Evolutionary conservation across 2,797 vertebrate species (phyloP), one percentile per base, ranked within the genome.

Genomic region (Sus cebifrons): DNA sequence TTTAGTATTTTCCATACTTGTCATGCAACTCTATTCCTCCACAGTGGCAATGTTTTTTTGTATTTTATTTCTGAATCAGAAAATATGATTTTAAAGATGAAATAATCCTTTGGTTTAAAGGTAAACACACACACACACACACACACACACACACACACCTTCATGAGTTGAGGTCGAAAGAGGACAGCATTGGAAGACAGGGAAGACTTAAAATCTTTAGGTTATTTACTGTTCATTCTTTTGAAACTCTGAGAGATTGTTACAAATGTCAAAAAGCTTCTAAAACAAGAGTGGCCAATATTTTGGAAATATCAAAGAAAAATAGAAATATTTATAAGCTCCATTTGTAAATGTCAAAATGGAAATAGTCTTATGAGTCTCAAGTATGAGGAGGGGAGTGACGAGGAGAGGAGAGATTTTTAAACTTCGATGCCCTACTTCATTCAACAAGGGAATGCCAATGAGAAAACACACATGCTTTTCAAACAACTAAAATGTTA

Each of bases 31-130:
- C 56, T 0, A 10, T 86, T 95, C 29, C 84, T 73, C 16, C 52
- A 49, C 2, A 21, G 14, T 67, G 49, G 40, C 40, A 68, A 5
- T 88, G 23, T 64, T 78, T 87, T 62, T 85, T 96, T 86, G 9
- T 56, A 79, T 75, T 90, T 92, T 60, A 83, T 86, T 94, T 97
- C 21, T 97, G 74, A 90, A 58, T 62, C 18, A 60, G 44, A 92
- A 71, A 75, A 81, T 78, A 15, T 6, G 23, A 18, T 92, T 96
- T 90, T 94, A 89, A 92, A 89, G 71, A 79, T 89, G 62, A 94
- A 84, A n/a, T 73, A 65, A 86, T 79, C 16, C 70, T 86, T 71
- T 79, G 2, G 25, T 44, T 96, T 90, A 81, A 91, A 85, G n/a
- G 11, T 54, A 78, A 94, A 96, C 3, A 36, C 23, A n/a, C 23